Conservation (phyloP, 2,113 vertebrate species). For the Calyptomena viridis region DNA sequence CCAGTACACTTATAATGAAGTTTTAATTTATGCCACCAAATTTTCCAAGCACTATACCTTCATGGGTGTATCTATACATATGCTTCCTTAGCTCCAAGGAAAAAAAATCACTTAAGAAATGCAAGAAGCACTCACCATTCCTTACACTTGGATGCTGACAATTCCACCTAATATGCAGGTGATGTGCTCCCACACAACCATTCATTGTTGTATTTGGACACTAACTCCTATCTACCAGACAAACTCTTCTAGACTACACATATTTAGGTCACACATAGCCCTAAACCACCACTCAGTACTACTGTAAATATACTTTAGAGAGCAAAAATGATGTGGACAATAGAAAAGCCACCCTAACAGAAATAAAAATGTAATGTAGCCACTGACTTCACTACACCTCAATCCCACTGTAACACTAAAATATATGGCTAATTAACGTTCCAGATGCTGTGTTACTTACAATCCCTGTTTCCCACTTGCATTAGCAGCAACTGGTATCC, state of each 20-base stretch:
- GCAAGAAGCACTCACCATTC: neutral
- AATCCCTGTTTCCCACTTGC: neutral
- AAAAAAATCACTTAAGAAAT: neutral
- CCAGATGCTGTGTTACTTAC: slow-evolving; percentile 13
- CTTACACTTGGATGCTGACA: neutral
- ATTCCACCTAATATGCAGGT: neutral
- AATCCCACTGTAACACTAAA: neutral
- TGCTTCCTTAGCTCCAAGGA: neutral
- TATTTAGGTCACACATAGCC: slow-evolving; percentile 21
- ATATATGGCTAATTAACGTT: neutral
- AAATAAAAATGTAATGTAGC: slow-evolving; percentile 11
- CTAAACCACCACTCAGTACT: slow-evolving; percentile 29
- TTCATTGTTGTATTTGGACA: neutral
- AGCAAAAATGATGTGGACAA: slow-evolving; percentile 8
- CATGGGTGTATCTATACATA: neutral
- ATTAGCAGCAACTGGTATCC: slow-evolving; percentile 6
- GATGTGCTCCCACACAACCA: neutral
- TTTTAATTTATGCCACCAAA: neutral
- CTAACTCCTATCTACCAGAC: neutral
- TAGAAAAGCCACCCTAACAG: slow-evolving; percentile 16
- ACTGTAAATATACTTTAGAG: slow-evolving; percentile 27
- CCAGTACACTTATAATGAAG: slow-evolving; percentile 1
- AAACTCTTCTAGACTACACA: slow-evolving; percentile 26
- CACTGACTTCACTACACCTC: slow-evolving; percentile 6
- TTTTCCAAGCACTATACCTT: neutral